Conservation (phyloP, 2,888 invertebrate genomes). For the Pristionchus arcanus region DNA sequence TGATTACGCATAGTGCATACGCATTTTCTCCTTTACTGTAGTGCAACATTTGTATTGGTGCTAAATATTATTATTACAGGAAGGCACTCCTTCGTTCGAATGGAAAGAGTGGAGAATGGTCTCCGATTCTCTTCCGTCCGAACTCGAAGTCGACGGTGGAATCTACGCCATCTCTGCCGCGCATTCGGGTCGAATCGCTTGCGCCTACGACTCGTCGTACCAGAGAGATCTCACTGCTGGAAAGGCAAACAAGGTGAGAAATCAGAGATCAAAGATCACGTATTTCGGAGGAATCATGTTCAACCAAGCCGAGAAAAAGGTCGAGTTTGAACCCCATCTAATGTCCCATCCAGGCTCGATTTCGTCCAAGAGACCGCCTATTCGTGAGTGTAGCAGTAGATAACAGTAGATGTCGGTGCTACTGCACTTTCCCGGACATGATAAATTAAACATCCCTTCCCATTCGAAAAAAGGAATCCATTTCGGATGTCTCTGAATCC, state of each 20-base stretch:
- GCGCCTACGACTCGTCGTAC: conserved; percentile 91
- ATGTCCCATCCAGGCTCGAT: conserved; percentile 25
- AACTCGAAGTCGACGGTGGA: conserved; percentile 71
- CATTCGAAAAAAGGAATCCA: too few relatives aligned
- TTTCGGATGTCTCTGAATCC: too few relatives aligned
- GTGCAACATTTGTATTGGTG: not conserved
- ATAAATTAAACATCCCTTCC: too few relatives aligned
- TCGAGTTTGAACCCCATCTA: not conserved
- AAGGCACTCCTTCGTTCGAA: conserved; percentile 55
- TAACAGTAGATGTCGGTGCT: not conserved
- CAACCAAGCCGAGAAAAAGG: not conserved
- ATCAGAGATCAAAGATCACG: too few relatives aligned
- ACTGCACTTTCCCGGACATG: not conserved
- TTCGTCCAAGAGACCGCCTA: conserved; percentile 2
- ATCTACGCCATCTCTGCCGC: conserved; percentile 89
- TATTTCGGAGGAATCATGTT: too few relatives aligned
- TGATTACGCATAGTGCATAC: too few relatives aligned
- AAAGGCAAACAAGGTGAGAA: conserved; percentile 14
- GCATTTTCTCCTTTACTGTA: too few relatives aligned
- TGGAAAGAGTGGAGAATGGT: conserved; percentile 78
- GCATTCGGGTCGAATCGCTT: conserved; percentile 96
- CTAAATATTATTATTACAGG: not conserved
- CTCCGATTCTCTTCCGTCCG: conserved; percentile 69
- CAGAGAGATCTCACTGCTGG: conserved; percentile 44
- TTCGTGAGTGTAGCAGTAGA: conserved; percentile 18